Evolutionary conservation across 2,888 invertebrate species (phyloP).

Genomic region (Marasmarcha lunaedactyla): DNA sequence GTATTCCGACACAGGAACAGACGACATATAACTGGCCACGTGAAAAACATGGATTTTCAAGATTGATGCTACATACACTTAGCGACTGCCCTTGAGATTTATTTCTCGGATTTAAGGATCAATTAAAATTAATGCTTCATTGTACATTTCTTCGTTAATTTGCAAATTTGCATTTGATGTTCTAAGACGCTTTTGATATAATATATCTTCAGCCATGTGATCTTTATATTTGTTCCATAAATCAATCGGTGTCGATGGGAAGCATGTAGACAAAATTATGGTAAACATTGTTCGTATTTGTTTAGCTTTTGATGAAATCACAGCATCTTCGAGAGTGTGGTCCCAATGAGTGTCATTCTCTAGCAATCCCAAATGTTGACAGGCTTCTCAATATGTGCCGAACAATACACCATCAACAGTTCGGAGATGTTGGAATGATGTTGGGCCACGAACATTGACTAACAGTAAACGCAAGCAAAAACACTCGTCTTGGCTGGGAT

Average conservation of each 20-base stretch:
- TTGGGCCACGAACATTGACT: constrained; percentile 25
- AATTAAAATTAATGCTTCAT: too few relatives aligned
- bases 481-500: constrained; percentile 27
- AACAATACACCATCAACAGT: constrained; percentile 5
- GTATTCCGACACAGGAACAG: too few relatives aligned
- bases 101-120: too few relatives aligned
- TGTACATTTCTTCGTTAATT: too few relatives aligned
- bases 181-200: constrained; percentile 5
- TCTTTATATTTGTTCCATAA: constrained; percentile 12
- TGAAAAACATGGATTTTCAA: too few relatives aligned
- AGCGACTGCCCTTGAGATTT: too few relatives aligned
- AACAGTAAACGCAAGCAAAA: constrained; percentile 29
- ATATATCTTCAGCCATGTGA: constrained; percentile 13
- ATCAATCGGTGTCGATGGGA: too few relatives aligned
- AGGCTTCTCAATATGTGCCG: background rate
- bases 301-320: constrained; percentile 17
- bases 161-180: too few relatives aligned
- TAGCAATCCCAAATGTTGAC: background rate
- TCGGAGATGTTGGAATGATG: constrained; percentile 13
- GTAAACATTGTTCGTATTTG: constrained; percentile 8
- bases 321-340: constrained; percentile 16
- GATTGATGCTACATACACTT: too few relatives aligned
- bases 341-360: constrained; percentile 19
- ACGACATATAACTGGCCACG: too few relatives aligned
- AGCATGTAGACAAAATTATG: too few relatives aligned